Percentiles rank a stretch among this genome's conserved stretches.
Evolutionary conservation across 2,888 invertebrate genomes (phyloP).

Genomic region (Drosophila emarginata): DNA sequence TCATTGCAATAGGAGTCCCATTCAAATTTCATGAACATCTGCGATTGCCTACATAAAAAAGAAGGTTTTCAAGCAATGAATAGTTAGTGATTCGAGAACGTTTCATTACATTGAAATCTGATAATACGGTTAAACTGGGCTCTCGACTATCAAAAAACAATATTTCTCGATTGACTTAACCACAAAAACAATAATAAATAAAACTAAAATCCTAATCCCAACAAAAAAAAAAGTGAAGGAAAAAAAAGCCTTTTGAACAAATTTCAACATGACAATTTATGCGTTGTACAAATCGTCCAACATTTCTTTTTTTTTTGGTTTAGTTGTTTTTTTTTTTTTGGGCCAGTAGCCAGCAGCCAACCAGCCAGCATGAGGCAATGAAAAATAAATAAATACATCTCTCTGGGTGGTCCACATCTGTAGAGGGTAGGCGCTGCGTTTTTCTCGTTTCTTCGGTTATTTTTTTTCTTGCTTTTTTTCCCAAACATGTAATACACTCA

Average conservation of each 20-base stretch:
- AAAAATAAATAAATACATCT: slow-evolving; percentile 49
- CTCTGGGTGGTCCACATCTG: slow-evolving; percentile 18
- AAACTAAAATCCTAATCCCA: slow-evolving; percentile 6
- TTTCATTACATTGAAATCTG: neutral
- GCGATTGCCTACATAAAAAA: neutral
- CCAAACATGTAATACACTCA: slow-evolving; percentile 60
- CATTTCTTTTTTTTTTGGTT: neutral
- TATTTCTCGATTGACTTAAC: slow-evolving; percentile 6
- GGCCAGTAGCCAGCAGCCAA: slow-evolving; percentile 23
- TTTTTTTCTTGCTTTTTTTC: neutral
- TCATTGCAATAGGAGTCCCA: neutral
- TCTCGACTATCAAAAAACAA: slow-evolving; percentile 4
- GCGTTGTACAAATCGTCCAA: slow-evolving; percentile 56
- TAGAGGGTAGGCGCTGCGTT: neutral
- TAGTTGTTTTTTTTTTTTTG: slow-evolving; percentile 4
- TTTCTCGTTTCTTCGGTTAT: neutral
- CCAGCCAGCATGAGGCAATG: slow-evolving; percentile 51
- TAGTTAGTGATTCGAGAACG: neutral
- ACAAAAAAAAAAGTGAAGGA: neutral
- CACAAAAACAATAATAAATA: slow-evolving; percentile 4
- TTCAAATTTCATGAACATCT: neutral
- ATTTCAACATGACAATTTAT: slow-evolving; percentile 44
- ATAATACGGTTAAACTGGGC: slow-evolving; percentile 3
- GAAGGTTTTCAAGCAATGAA: neutral
- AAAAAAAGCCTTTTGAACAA: neutral